Evolutionary conservation across 37 sponge, comb jelly and placozoan species (phyloP), one percentile per base, ranked within the genome.

Genomic region (Spongilla lacustris): DNA sequence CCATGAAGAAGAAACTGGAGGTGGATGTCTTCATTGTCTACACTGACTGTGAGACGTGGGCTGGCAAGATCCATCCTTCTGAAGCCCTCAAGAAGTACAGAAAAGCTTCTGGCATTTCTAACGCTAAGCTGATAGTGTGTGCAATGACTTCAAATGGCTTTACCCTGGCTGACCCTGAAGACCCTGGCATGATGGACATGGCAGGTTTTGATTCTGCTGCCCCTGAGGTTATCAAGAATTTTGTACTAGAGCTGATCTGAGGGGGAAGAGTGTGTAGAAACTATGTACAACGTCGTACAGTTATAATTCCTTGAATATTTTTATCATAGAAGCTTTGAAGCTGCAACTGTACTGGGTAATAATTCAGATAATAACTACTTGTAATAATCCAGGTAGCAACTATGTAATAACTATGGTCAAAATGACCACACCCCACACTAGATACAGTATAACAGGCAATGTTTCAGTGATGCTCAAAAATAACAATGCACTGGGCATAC

Each of bases 151-250:
- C 91, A 29, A 94, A 91, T 67, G 78, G 70, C 26, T 94, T 91
- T 83, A 87, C 91, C 11, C 84, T 94, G 17, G 94, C 91, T 50
- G 94, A 94, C 69, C 89, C 94, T 36, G 50, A 91, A n/a, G 91
- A 91, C 49, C 71, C 88, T 36, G 91, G 91, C 26, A 94, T 94
- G 94, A 71, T 94, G 36, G 94, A 91, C 50, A 88, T 94, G 80
- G 94, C 88, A 30, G 94, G 94, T 36, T 94, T 94, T 34, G 94
- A 94, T 74, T 94, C 94, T 11, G 87, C 91, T 23, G 94, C 91
- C 33, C 94, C 94, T 33, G 88, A 84, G 34, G 38, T 94, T 12
- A 91, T 94, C n/a, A 66, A 84, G 21, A 87, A 58, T 76, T 91
- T 91, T 68, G 66, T 58, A 19, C 58, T 58, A 14, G 58, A 58